These are phyloP conservation scores for Isurus oxyrinchus DNA, from an alignment of 2,113 vertebrate genomes.

Conservation along the genomic window DNA sequence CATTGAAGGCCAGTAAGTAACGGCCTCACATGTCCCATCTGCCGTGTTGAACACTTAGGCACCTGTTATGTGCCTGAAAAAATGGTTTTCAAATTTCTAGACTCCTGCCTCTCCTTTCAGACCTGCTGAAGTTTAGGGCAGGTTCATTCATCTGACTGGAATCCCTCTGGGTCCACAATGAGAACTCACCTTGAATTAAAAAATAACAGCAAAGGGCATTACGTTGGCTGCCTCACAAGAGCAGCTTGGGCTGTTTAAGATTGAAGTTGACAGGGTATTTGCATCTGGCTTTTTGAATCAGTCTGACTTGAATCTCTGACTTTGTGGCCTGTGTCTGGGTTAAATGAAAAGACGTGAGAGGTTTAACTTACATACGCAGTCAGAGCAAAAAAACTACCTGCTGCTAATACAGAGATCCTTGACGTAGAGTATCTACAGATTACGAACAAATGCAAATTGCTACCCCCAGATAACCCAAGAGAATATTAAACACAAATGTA, in stretches of 20 bases:
- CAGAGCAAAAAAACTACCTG: neutral
- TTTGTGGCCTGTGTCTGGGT: neutral
- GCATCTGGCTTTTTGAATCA: neutral
- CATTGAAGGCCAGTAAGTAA: neutral
- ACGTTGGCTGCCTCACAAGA: neutral
- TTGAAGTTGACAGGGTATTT: slow-evolving; percentile 17
- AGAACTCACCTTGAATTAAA: neutral
- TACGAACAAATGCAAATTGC: neutral
- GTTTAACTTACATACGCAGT: neutral
- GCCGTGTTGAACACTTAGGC: neutral
- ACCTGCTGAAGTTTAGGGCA: neutral
- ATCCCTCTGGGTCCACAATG: neutral
- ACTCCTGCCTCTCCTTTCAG: neutral
- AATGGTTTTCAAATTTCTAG: neutral
- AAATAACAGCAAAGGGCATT: neutral
- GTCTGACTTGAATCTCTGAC: neutral
- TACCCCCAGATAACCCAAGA: neutral
- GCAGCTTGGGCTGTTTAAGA: neutral
- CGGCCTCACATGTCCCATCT: neutral
- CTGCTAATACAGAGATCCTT: neutral
- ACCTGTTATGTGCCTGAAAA: neutral
- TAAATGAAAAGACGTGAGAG: neutral
- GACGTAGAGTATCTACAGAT: neutral
- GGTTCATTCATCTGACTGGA: neutral
- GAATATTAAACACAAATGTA: neutral